These are phyloP conservation scores for Drosophila repleta DNA, from an alignment of 1,140 invertebrate species.

Conservation along the genomic window DNA sequence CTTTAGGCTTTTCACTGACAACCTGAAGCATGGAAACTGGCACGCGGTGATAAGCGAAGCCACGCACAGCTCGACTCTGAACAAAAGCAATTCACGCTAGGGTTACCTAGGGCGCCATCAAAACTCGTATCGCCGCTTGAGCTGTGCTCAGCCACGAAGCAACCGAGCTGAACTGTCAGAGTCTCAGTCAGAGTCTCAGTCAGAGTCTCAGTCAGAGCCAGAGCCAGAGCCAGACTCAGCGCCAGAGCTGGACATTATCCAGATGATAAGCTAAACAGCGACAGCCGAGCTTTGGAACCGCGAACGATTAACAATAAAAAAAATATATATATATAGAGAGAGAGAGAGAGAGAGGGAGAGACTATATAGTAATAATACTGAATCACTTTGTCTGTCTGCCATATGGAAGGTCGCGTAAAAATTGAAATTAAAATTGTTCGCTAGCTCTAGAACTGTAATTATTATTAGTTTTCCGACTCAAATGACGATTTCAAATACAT, in stretches of 20 bases:
- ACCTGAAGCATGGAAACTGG: constrained; percentile 21
- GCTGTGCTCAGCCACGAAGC: background rate
- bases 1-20: constrained; percentile 13
- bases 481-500: constrained; percentile 5
- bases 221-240: background rate
- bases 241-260: background rate
- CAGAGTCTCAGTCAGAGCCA: too few species aligned
- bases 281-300: background rate
- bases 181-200: background rate
- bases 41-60: constrained; percentile 30
- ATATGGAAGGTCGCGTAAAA: constrained; percentile 6
- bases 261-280: constrained; percentile 12
- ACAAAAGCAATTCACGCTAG: too few species aligned
- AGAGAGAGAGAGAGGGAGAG: too few species aligned
- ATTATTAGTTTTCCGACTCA: constrained; percentile 17
- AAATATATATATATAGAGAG: too few species aligned
- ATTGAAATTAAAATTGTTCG: background rate
- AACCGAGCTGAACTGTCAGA: constrained; percentile 3
- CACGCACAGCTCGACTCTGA: constrained; percentile 17
- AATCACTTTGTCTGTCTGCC: constrained; percentile 2
- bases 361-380: background rate
- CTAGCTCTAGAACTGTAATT: constrained; percentile 3
- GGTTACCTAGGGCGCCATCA: background rate
- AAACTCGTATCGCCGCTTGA: background rate
- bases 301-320: background rate